Evolutionary conservation across 2,113 vertebrate species (phyloP).

Genomic region (Anthoscopus minutus): DNA sequence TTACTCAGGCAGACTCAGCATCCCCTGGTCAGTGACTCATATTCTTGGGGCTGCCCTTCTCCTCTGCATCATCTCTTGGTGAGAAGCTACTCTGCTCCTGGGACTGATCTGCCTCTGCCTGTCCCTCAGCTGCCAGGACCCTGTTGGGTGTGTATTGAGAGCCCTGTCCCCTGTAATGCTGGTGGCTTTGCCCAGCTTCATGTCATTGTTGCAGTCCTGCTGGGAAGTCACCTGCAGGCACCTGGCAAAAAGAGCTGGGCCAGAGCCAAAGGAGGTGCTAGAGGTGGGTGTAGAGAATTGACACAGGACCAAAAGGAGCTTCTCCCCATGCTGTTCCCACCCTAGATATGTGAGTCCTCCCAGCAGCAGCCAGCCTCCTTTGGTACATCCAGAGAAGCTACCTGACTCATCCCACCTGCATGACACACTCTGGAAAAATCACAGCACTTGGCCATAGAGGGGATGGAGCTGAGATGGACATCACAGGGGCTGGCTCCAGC

Average conservation of each 20-base stretch:
- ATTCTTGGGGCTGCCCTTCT: neutral
- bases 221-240: neutral
- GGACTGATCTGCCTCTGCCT: neutral
- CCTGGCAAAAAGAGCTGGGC: neutral
- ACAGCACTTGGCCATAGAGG: neutral
- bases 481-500: accelerated
- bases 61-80: neutral
- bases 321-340: neutral
- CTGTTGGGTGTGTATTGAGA: accelerated
- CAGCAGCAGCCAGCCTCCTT: neutral
- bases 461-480: neutral
- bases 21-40: accelerated
- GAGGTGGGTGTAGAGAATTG: neutral
- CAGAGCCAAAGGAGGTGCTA: neutral
- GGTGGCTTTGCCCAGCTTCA: neutral
- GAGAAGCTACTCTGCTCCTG: no score
- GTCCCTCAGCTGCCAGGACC: neutral
- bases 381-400: neutral
- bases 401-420: neutral
- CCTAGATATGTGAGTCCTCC: accelerated
- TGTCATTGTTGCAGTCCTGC: neutral
- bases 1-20: accelerated
- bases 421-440: neutral
- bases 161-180: accelerated
- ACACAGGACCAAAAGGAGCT: neutral